Evolutionary conservation across 2,888 invertebrate genomes (phyloP).

Genomic region (Gryllus longicercus): DNA sequence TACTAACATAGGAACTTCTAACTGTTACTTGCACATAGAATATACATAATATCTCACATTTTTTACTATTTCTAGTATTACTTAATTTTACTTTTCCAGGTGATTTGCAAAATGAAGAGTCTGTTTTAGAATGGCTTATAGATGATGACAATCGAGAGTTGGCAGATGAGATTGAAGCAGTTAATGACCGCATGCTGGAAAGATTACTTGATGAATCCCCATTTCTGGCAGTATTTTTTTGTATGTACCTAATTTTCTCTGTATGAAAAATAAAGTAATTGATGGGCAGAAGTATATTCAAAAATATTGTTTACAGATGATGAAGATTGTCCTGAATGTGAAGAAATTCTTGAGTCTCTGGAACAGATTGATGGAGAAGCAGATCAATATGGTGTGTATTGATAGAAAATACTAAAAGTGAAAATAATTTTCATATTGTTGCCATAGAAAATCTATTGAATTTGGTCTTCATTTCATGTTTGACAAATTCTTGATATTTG

Average conservation of each 20-base stretch:
- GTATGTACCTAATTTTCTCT: constrained; percentile 54
- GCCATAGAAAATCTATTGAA: too few relatives aligned
- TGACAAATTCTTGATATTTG: too few relatives aligned
- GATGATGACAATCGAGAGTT: constrained; percentile 91
- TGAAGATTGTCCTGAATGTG: constrained; percentile 82
- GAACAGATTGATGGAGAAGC: constrained; percentile 95
- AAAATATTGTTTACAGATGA: constrained; percentile 58
- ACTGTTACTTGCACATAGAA: too few relatives aligned
- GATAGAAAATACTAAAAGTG: neutral
- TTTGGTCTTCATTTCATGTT: too few relatives aligned
- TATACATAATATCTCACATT: too few relatives aligned
- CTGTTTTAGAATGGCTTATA: constrained; percentile 86
- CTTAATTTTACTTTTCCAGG: constrained; percentile 51
- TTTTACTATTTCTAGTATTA: too few relatives aligned
- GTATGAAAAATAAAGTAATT: too few relatives aligned
- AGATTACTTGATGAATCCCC: constrained; percentile 81
- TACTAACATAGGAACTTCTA: neutral
- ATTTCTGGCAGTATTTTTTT: constrained; percentile 86
- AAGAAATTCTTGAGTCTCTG: constrained; percentile 82
- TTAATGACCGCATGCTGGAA: constrained; percentile 84
- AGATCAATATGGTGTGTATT: constrained; percentile 66
- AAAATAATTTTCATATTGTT: too few relatives aligned
- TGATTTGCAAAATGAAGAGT: constrained; percentile 87
- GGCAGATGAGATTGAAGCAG: constrained; percentile 90
- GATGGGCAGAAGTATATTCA: neutral